Base-by-base conservation (phyloP, 2,888 invertebrate species). In the Euplexia lucipara region DNA sequence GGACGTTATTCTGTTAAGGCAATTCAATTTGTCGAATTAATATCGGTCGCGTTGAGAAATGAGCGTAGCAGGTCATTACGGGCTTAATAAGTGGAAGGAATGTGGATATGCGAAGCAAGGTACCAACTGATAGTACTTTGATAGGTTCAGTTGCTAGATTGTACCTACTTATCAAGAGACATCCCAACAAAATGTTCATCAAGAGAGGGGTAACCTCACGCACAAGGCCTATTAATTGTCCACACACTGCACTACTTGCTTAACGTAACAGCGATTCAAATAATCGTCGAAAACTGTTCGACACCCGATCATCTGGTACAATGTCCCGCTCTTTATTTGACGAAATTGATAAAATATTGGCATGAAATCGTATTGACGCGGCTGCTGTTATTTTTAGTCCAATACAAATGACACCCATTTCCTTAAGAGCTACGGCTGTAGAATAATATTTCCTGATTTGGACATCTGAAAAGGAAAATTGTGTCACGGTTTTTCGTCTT, bases 241-340 rank as follows among this genome's bases (percentile, higher is more conserved):
- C 68, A 66, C 78, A 70, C 74, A 86, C 86, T 83, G 84, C 83
- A 86, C 85, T 87, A 86, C 81, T 67, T 82, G 79, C 77, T 82
- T 88, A 88, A 89, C 88, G 87, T 86, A 84, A 71, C 78, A 70
- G 37, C 52, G 83, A 83, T 90, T 87, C 84, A 82, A 83, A 84
- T 89, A 90, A 90, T 87, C 86, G 86, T 75, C 79, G 75, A 86
- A 88, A 87, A 85, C 86, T 87, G 83, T 86, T 81, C 70, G 80
- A 81, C 45, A 61, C 49, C 48, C 57, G 44, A 83, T 83, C 79
- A 83, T 83, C 79, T 81, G 78, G 82, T 83, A 78, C 79, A 78
- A 77, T 67, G 78, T 64, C 57, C 57, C 41, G 47, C 67, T 37
- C 54, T 66, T 44, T 44, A 39, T 73, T 68, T 62, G 65, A 70